Conservation (phyloP, 30 jellyfish, hydroid and myxozoan genomes). For the Aurelia aurita region DNA sequence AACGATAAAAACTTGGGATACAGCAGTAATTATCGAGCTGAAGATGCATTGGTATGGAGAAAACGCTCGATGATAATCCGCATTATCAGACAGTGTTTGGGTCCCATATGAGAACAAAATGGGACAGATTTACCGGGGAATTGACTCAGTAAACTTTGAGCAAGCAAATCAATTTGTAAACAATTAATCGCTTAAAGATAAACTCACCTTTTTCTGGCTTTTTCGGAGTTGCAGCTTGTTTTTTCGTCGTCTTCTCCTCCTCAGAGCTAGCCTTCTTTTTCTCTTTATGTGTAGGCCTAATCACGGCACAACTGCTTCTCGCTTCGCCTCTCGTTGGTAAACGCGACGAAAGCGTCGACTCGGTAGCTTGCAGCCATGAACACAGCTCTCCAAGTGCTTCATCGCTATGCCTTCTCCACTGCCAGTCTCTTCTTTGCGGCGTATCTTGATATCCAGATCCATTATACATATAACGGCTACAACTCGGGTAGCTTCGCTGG, state of each 20-base stretch:
- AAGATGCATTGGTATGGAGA: too few species aligned
- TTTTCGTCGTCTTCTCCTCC: conserved; percentile 41
- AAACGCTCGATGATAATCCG: too few species aligned
- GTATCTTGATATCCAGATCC: conserved; percentile 52
- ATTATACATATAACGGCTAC: conserved; percentile 62
- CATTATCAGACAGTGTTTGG: too few species aligned
- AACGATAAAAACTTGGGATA: too few species aligned
- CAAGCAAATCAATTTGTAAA: neutral
- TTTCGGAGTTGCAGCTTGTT: conserved; percentile 38
- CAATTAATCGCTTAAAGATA: neutral
- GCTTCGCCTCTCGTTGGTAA: conserved; percentile 67
- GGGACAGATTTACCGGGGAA: neutral
- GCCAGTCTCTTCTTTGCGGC: conserved; percentile 74
- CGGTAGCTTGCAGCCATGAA: conserved; percentile 78
- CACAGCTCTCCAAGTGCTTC: conserved; percentile 77
- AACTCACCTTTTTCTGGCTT: conserved; percentile 67
- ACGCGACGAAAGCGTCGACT: conserved; percentile 69
- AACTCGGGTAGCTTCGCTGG: conserved; percentile 70
- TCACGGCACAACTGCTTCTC: conserved; percentile 66
- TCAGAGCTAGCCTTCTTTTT: conserved; percentile 39
- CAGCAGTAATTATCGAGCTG: too few species aligned
- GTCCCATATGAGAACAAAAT: neutral
- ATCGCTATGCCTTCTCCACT: conserved; percentile 68
- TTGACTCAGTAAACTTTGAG: neutral
- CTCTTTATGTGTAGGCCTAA: conserved; percentile 76